Conservation (phyloP, 2,888 invertebrate genomes). For the Hymenopus coronatus region DNA sequence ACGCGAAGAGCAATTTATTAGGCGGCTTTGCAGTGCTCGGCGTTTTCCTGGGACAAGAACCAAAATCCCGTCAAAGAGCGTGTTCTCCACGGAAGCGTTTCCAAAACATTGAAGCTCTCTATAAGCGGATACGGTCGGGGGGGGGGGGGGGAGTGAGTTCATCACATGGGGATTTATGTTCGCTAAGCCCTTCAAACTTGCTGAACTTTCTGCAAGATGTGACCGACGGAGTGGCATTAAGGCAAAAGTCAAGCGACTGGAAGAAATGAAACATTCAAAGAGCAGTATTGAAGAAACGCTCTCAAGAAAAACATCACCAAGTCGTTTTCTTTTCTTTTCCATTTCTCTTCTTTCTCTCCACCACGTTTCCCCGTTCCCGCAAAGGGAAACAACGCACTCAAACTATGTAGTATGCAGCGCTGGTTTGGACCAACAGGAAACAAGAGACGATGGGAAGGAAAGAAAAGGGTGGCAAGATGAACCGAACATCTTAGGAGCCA, state of each 20-base stretch:
- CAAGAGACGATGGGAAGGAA: not conserved
- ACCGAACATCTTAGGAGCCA: conserved; percentile 28
- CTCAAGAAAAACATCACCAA: not conserved
- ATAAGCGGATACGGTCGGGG: not conserved
- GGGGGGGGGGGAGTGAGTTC: not conserved
- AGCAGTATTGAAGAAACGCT: not conserved
- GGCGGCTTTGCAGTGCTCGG: not conserved
- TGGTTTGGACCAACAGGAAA: conserved; percentile 4
- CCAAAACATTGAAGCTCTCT: not conserved
- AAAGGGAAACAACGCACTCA: not conserved
- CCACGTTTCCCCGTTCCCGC: not conserved
- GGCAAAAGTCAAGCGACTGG: not conserved
- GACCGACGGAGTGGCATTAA: not conserved
- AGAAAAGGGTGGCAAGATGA: not conserved
- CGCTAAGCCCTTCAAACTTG: not conserved
- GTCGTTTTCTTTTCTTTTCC: not conserved
- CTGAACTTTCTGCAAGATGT: not conserved
- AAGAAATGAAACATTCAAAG: not conserved
- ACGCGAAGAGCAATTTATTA: not conserved
- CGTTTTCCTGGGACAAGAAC: not conserved
- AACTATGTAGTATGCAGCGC: not conserved
- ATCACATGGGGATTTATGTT: not conserved
- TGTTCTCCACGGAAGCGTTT: not conserved
- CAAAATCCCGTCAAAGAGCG: not conserved
- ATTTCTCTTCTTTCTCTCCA: not conserved